Evolutionary conservation across 2,113 vertebrate genomes (phyloP), one percentile per base, ranked within the genome.

Genomic region (Archilochus colubris): DNA sequence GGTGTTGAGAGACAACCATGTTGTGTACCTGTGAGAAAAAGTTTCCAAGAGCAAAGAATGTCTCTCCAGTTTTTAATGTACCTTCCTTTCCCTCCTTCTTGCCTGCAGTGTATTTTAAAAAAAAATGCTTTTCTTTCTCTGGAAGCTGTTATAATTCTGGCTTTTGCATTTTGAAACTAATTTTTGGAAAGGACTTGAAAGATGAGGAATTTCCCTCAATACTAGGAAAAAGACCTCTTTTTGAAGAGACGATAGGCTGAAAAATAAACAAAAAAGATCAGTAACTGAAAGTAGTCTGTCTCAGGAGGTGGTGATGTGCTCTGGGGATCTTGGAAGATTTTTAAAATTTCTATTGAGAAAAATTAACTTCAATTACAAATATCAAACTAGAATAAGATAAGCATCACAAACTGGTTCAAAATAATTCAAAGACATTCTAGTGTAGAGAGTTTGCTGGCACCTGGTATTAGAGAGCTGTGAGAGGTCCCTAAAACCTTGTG

Each of bases 401-500:
- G 8, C 7, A 53, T 69, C 36, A 76, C 61, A 69, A 73, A 36
- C 3, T 68, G 14, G 7, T 85, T 84, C 53, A 57, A 84, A 86
- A 38, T 72, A 0, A 33, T 59, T 55, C 69, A 53, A 38, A 62
- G 25, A 18, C 10, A 24, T 82, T 4, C 25, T 54, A 31, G 46
- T n/a, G 3, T 75, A 73, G 58, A 62, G 33, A 33, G 25, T 62
- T 82, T 64, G 10, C n/a, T 89, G 36, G 14, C 23, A 43, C 3
- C 40, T 69, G 62, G 4, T 76, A 14, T 55, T 72, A 67, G 51
- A 43, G 36, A 79, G 44, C 25, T 50, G 40, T 43, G 51, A 73
- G 64, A 68, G 59, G 38, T 89, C 43, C 68, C 87, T 92, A 78
- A 95, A 82, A 67, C 63, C 14, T 38, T 69, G 25, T 74, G 70